phyloP scores from a whole-genome alignment of 2,113 vertebrate genomes.

The Tenebrosternarchus preto region DNA sequence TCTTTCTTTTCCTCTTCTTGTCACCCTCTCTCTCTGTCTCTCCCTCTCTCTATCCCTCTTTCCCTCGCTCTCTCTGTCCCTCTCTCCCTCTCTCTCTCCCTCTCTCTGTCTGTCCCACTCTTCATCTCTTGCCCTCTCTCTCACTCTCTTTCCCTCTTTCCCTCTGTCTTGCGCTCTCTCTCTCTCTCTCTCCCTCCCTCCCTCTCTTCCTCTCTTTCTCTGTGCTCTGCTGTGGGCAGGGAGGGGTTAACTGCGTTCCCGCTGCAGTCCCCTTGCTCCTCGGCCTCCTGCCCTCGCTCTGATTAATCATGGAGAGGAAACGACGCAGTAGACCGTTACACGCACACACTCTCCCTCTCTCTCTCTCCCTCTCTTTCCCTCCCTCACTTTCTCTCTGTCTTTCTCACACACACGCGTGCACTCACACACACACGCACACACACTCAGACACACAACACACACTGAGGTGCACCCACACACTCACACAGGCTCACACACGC shows the following conservation, averaged over 20 bases:
- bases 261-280: conserved; percentile 78
- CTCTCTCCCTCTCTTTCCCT: not conserved
- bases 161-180: conserved; percentile 16
- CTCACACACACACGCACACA: conserved; percentile 20
- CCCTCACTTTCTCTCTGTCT: conserved; percentile 9
- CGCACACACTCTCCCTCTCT: conserved; percentile 30
- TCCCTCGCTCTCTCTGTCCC: not conserved
- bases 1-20: conserved; percentile 17
- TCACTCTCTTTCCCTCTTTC: conserved; percentile 15
- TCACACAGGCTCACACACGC: conserved; percentile 31
- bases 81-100: not conserved
- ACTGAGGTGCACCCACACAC: conserved; percentile 19
- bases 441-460: conserved; percentile 42
- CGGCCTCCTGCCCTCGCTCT: conserved; percentile 76
- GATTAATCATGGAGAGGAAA: conserved; percentile 84
- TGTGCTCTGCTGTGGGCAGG: conserved; percentile 23
- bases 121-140: not conserved
- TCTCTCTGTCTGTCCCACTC: not conserved
- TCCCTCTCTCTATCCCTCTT: not conserved
- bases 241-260: conserved; percentile 61
- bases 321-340: conserved; percentile 76
- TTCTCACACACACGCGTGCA: conserved; percentile 35
- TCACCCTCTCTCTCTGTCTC: not conserved
- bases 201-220: conserved; percentile 2
- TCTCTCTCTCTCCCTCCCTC: not conserved